Base-by-base conservation (phyloP, 2,797 vertebrate genomes). In the Myotis findleyi region DNA sequence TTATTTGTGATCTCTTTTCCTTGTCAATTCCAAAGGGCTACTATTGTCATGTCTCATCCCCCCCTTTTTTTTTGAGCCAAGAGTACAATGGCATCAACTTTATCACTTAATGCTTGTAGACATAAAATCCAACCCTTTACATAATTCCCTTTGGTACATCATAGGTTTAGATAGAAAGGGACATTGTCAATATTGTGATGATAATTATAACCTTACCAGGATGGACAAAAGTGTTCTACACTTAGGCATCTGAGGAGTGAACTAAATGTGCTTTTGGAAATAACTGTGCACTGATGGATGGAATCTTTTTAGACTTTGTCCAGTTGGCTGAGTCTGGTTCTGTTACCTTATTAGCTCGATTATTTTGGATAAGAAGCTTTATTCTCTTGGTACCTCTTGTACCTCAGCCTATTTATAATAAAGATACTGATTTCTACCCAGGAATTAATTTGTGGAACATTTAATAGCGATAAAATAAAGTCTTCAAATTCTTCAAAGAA, bases 401-500 rank as follows among this genome's bases (percentile, higher is more conserved):
- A 71, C 2, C 38, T 91, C 53, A 16, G 2, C 20, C 47, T 84
- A 10, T 87, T 90, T 71, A 73, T n/a, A 53, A 8, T 33, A 66
- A 82, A 18, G 17, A 62, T 38, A 14, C 47, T 76, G 73, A 75
- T 89, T 49, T 90, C 20, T 95, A 23, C 25, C 36, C 17, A 3
- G 27, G 33, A 71, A 27, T 77, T 93, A 83, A 85, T 77, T 86
- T 92, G 81, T 44, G 36, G 33, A 44, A 36, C 9, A 64, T 76
- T 97, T 92, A 71, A 79, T 47, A 49, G 59, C n/a, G 62, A 23
- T 93, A 86, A 80, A 85, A 87, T 53, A 81, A 96, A 91, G 55
- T 12, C 62, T 84, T 83, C 41, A 41, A 21, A 23, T 89, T 96
- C 17, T 64, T 77, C 84, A 66, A 62, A 89, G 80, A 82, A 53